Percentiles rank a stretch among this genome's conserved stretches.
Conservation (phyloP, 1,140 invertebrate genomes). For the Temnothorax longispinosus region DNA sequence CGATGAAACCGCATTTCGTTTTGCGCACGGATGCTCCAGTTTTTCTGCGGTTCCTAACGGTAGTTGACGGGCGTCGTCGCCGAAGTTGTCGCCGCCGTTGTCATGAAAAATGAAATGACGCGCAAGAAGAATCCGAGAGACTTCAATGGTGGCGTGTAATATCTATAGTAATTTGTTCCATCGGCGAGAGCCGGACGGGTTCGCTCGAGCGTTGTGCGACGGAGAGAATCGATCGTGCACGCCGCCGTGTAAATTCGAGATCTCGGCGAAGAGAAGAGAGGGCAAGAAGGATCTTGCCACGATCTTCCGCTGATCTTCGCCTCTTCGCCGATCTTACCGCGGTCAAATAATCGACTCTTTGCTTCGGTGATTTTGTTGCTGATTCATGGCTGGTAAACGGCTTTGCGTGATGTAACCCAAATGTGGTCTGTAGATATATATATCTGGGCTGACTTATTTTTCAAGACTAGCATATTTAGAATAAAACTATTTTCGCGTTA, state of each 20-base stretch:
- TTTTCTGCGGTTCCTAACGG: conserved; percentile 46
- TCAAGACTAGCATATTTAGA: not conserved
- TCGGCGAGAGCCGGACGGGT: conserved; percentile 53
- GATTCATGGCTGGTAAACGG: conserved; percentile 18
- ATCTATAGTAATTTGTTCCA: conserved; percentile 55
- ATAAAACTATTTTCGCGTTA: not conserved
- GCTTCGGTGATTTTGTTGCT: not conserved
- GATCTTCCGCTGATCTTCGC: conserved; percentile 16
- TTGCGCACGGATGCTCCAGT: not conserved
- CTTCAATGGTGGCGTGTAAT: conserved; percentile 32
- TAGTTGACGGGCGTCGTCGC: not conserved
- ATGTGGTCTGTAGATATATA: not conserved
- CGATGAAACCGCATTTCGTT: conserved; percentile 44
- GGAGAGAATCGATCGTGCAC: conserved; percentile 66
- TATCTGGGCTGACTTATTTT: not conserved
- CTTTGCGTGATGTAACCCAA: not conserved
- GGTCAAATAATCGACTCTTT: conserved; percentile 16
- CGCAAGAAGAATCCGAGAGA: conserved; percentile 51
- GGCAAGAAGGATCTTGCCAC: not conserved
- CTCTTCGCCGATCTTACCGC: not conserved
- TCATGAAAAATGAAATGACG: conserved; percentile 21
- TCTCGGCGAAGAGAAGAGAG: conserved; percentile 55
- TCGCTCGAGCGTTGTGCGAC: conserved; percentile 62
- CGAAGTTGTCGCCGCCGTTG: not conserved
- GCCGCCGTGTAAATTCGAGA: conserved; percentile 69